Conservation (phyloP, 2,113 vertebrate species). For the Eretmodus cyanostictus region DNA sequence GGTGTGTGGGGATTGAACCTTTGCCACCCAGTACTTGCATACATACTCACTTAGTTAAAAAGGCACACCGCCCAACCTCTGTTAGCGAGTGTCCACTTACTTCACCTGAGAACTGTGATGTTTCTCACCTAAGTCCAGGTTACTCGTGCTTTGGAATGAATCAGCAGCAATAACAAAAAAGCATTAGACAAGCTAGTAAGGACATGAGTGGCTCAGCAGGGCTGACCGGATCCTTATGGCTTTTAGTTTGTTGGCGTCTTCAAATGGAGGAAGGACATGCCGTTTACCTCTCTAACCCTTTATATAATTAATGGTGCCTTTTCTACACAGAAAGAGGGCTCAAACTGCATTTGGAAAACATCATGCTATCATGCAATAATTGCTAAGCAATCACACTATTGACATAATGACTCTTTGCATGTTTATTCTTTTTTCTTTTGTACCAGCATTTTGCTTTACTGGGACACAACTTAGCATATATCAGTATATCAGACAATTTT, state of each 20-base stretch:
- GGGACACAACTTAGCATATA: not conserved
- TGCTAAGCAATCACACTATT: not conserved
- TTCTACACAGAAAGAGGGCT: not conserved
- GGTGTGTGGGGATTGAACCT: not conserved
- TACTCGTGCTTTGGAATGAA: not conserved
- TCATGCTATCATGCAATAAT: not conserved
- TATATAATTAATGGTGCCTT: slow-evolving; percentile 35
- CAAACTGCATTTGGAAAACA: not conserved
- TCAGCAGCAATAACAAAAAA: not conserved
- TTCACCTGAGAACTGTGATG: not conserved
- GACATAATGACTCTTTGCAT: not conserved
- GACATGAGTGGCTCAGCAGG: not conserved
- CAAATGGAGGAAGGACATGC: not conserved
- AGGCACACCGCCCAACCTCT: not conserved
- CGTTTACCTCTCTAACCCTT: not conserved
- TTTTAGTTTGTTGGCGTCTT: not conserved
- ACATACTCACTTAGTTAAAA: not conserved
- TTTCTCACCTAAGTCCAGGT: not conserved
- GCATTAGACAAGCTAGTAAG: not conserved
- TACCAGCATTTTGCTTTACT: not conserved
- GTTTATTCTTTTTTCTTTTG: not conserved
- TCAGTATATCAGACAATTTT: not conserved
- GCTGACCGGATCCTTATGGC: not conserved
- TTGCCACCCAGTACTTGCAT: not conserved
- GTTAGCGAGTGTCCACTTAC: not conserved